phyloP scores from a whole-genome alignment of 2,797 vertebrate species.

The Lacerta viridis region DNA sequence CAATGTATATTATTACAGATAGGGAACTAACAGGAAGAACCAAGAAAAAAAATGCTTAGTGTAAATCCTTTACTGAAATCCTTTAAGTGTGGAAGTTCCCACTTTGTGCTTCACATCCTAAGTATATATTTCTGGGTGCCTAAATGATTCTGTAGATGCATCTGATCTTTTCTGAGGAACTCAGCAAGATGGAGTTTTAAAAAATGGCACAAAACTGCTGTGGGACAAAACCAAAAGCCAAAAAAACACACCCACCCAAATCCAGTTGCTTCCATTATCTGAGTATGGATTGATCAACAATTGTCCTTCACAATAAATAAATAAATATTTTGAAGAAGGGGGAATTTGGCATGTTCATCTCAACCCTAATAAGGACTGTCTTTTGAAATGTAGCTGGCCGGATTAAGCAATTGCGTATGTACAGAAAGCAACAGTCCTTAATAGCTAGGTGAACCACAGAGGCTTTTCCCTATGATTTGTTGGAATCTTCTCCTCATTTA shows the following conservation, averaged over 20 bases:
- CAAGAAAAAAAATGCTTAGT: too few species aligned
- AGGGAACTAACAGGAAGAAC: too few species aligned
- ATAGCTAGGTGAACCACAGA: not conserved
- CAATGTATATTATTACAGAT: not conserved
- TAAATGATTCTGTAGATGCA: not conserved
- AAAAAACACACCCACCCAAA: too few species aligned
- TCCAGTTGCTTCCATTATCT: not conserved
- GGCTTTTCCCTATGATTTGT: not conserved
- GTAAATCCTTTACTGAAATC: too few species aligned
- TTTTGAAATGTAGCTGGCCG: not conserved
- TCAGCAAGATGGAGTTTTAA: too few species aligned
- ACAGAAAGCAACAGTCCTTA: not conserved
- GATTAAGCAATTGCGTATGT: not conserved
- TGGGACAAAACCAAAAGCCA: too few species aligned
- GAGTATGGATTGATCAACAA: not conserved
- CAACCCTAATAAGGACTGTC: not conserved
- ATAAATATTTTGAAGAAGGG: not conserved
- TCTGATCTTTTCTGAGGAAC: not conserved
- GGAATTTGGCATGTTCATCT: not conserved
- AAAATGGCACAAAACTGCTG: not conserved
- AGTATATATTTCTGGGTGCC: not conserved
- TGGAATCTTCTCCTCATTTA: conserved; percentile 26
- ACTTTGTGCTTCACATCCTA: not conserved
- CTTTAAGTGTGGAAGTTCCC: not conserved
- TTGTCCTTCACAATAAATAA: not conserved